Evolutionary conservation across 2,888 invertebrate species (phyloP).

Genomic region (Nomada fabriciana): DNA sequence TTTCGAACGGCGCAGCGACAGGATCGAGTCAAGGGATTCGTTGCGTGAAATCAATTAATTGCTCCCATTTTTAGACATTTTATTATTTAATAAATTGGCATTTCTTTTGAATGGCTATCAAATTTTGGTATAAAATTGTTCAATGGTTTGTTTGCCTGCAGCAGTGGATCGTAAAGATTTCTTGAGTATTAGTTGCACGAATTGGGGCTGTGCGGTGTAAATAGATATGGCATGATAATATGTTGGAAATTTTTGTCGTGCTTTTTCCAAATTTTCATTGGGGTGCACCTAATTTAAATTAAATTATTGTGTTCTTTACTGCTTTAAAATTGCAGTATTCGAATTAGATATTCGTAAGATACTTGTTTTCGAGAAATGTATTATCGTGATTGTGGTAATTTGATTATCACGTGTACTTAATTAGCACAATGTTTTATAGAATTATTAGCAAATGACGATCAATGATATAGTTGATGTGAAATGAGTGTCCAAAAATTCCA

Average conservation of each 20-base stretch:
- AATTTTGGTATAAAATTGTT: neutral
- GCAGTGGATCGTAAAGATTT: neutral
- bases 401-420: neutral
- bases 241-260: no score
- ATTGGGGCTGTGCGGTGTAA: constrained; percentile 9
- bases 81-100: no score
- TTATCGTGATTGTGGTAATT: constrained; percentile 8
- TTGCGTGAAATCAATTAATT: constrained; percentile 8
- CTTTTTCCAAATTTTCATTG: neutral
- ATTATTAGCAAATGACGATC: constrained; percentile 4
- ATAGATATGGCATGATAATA: neutral
- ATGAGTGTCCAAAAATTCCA: neutral
- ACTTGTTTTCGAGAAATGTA: constrained; percentile 8
- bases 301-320: neutral
- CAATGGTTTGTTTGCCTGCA: neutral
- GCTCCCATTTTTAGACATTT: neutral
- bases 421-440: constrained; percentile 10
- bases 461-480: neutral
- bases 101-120: neutral
- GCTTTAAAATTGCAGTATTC: neutral
- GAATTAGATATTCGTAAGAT: neutral
- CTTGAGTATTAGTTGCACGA: neutral
- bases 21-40: neutral
- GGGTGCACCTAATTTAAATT: constrained; percentile 7
- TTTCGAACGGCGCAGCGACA: neutral